phyloP scores from a whole-genome alignment of 1,140 invertebrate species.

The Oedothorax gibbosus region DNA sequence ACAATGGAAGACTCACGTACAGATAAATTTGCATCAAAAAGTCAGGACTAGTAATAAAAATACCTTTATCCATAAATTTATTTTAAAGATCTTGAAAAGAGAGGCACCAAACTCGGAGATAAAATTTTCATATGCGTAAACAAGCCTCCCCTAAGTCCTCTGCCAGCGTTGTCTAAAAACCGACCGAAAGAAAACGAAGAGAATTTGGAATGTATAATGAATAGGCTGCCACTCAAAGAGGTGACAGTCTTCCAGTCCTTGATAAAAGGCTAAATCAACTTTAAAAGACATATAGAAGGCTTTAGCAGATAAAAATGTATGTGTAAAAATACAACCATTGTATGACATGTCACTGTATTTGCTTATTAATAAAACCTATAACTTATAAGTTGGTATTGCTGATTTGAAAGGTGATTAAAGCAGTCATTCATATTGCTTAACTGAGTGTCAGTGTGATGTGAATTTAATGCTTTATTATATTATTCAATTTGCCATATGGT shows the following conservation, averaged over 20 bases:
- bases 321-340: background rate
- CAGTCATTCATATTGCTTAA: too few relatives aligned
- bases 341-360: background rate
- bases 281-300: constrained; percentile 18
- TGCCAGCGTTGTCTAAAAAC: constrained; percentile 10
- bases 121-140: constrained; percentile 38
- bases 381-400: too few relatives aligned
- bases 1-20: background rate
- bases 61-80: constrained; percentile 25
- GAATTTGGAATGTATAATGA: constrained; percentile 44
- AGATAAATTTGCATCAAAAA: constrained; percentile 22
- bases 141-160: constrained; percentile 20
- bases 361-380: too few relatives aligned
- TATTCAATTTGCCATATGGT: too few relatives aligned
- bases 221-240: constrained; percentile 44
- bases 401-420: too few relatives aligned
- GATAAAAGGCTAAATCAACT: constrained; percentile 18
- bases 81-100: constrained; percentile 21
- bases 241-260: constrained; percentile 21
- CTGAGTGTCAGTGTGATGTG: too few relatives aligned
- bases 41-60: constrained; percentile 21
- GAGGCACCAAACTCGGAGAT: constrained; percentile 9
- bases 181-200: background rate
- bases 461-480: too few relatives aligned
- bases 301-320: constrained; percentile 29